Evolutionary conservation across 2,888 invertebrate species (phyloP), one percentile per base, ranked within the genome.

Genomic region (Fragum sueziense): DNA sequence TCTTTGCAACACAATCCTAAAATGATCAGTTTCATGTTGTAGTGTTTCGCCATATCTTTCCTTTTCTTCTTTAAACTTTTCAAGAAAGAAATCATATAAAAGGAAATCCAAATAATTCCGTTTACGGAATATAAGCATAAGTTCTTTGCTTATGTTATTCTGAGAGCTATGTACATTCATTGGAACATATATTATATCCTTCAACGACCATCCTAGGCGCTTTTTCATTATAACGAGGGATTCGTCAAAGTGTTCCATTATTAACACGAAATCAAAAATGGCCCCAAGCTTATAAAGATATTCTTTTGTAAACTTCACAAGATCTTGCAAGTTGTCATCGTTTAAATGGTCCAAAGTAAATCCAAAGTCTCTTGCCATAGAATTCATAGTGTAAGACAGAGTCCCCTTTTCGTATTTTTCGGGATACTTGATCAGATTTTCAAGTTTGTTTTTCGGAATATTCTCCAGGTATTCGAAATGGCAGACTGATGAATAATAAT

Each of bases 281-380:
- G n/a, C 29, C 11, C 68, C 68, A 47, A 68, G 68, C 11, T 20
- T 41, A 25, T 47, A 17, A 9, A 68, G 27, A 37, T 68, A 68
- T 6, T 1, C 11, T 1, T 34, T 47, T 41, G 68, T 37, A 9
- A n/a, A 2, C 7, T 34, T 59, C 68, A 61, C 17, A 31, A n/a
- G 33, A 2, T 22, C 14, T n/a, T 20, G n/a, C 1, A 29, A 22
- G 3, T 20, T 34, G 14, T 20, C 22, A 11, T 65, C 65, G 11
- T 34, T n/a, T 22, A 34, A 65, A 34, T 65, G 65, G 22, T 20
- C 22, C 34, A 20, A 9, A 1, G 17, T 68, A 51, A 68, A 68
- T 20, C 68, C 68, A 41, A 68, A 68, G 17, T 68, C 68, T 47
- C 31, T 41, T 11, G 68, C 68, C 68, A 68, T 68, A n/a, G n/a